Base-by-base conservation (phyloP, 1,140 invertebrate genomes). In the Thaumatotibia leucotreta region DNA sequence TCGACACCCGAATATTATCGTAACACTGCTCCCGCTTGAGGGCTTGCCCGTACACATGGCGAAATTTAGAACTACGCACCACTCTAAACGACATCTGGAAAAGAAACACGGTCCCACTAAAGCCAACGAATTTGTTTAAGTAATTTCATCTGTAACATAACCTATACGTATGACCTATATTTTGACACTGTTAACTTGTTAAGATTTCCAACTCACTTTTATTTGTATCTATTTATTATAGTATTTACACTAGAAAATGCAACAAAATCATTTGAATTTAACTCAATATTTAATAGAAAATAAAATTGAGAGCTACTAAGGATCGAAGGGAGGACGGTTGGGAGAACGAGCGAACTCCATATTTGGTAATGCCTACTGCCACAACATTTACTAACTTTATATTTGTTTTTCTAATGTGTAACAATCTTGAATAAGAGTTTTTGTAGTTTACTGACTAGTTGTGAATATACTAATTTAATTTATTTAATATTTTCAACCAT, bases 21-120 rank as follows among this genome's bases (percentile, higher is more conserved):
- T 99, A 99, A 92, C 99, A 99, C 92, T 99, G 96, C 88, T 99
- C 98, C 84, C 97, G 94, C 92, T 99, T 99, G 69, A 98, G 91
- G 63, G 97, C 94, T 82, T 98, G 97, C 75, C 98, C 99, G 92
- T 98, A 99, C 77, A 99, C 98, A 93, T 99, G 98, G 84, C 98
- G 97, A 93, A 99, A 99, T 92, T 99, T 99, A 89, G 97, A 98
- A 92, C 95, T 96, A 91, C 98, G 95, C 69, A 99, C 98, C 80
- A 98, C 97, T 86, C 97, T 96, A 93, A 98, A 98, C 92, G 97
- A 98, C 97, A 98, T 98, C 93, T 92, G 90, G 69, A 92, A 91
- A 79, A 72, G 70, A 74, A 86, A 71, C 74, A 72, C 73, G 66
- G 78, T 82, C 81, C 83, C 14, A 85, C 66, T 72, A 81, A 77